Conservation (phyloP, 2,113 vertebrate genomes). For the human region DNA sequence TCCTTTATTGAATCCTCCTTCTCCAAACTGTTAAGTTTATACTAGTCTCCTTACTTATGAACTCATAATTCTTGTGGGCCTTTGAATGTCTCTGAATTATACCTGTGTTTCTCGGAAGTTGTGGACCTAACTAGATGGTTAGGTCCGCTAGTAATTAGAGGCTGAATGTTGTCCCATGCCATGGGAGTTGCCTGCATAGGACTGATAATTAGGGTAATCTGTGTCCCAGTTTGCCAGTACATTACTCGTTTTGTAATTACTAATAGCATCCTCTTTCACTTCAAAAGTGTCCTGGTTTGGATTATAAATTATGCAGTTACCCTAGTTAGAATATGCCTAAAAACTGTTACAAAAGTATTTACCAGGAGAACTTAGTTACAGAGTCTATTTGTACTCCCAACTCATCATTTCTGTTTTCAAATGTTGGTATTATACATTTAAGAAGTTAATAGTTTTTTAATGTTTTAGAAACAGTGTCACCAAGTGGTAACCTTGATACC, state of each 20-base stretch:
- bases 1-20: constrained; percentile 4
- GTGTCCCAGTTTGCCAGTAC: background rate
- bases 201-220: background rate
- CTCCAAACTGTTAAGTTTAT: background rate
- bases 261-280: background rate
- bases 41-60: background rate
- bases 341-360: background rate
- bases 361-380: background rate
- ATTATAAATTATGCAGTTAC: constrained; percentile 26
- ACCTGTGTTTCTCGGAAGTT: background rate
- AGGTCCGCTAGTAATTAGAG: background rate
- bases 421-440: constrained; percentile 7
- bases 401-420: background rate
- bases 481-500: background rate
- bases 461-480: background rate
- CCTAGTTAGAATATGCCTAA: constrained; percentile 24
- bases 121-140: background rate
- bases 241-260: constrained; percentile 16
- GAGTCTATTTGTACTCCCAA: background rate
- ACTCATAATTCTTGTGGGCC: background rate
- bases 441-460: background rate
- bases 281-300: background rate
- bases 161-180: background rate
- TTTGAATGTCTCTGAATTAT: background rate
- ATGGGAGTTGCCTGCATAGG: background rate